Base-by-base conservation (phyloP, 2,113 vertebrate species). In the Phrynosoma blainvillii region DNA sequence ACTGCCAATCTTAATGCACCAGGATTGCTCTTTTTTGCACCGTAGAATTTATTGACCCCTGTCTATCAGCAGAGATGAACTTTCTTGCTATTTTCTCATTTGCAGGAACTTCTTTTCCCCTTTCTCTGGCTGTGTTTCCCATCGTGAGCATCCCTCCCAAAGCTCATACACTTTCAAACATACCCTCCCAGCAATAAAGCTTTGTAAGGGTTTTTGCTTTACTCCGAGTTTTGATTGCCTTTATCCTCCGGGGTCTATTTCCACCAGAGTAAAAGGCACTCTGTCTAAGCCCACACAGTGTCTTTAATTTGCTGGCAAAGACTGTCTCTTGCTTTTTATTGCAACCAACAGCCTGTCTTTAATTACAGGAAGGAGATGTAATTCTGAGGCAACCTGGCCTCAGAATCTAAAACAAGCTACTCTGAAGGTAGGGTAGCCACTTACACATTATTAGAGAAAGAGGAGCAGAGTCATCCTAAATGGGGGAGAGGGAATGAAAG, bases 231-330 rank as follows among this genome's bases (percentile, higher is more conserved):
- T 84, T n/a, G 40, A 66, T 32, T 10, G 62, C 47, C 42, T 84
- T 47, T n/a, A 40, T 54, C 65, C 84, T 40, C 75, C 20, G 42
- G 74, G 74, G 84, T 75, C 62, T 13, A 78, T 86, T 79, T 86
- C 18, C 65, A 86, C 27, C 20, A 86, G 40, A 79, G 42, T 8
- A 42, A 70, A 86, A 79, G 68, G 30, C 59, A 52, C 7, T 71
- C 77, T 10, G 47, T 36, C 47, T 12, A 70, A 56, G 21, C 20
- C 42, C 54, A 16, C 70, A 7, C 47, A 79, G 47, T 27, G 47
- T 54, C n/a, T 71, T 79, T 79, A 16, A 47, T 42, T 71, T 79
- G 40, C 30, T 52, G 76, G 42, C 84, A 79, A 79, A 18, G 30
- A 52, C 32, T 47, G 30, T 65, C 42, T 70, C 47, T 23, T n/a